Base-by-base conservation (phyloP, 1,140 invertebrate species). In the Ceratosolen fusciceps region DNA sequence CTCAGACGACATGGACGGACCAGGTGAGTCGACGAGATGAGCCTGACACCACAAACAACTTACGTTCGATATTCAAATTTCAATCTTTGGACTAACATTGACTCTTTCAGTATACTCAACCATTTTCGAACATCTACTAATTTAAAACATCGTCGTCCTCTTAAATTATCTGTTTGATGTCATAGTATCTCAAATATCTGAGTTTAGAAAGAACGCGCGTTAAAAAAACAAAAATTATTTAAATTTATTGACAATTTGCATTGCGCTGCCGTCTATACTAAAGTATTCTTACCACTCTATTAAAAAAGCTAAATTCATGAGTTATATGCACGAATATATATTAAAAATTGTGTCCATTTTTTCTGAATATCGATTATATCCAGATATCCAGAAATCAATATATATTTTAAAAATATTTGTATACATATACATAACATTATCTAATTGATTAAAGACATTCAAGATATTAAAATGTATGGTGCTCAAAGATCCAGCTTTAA, bases 11-110 rank as follows among this genome's bases (percentile, higher is more conserved):
- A 77, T 81, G 37, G 77, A 78, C 49, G 71, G 72, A 39, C 2
- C 77, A 75, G 82, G 79, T 85, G 81, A 79, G 79, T 80, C 54
- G 74, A 81, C 62, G 37, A 62, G 70, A 56, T 56, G 74, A 80
- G n/a, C 78, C 68, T 31, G 26, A 77, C 56, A 67, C 77, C 47
- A 58, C 47, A 24, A 75, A 12, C 34, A 24, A 24, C 34, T 43
- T 24, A 34, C 60, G 60, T 31, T 65, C 74, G 60, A 1, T 47
- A 74, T 8, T 34, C 0, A 12, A 47, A 47, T 70, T 12, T 70
- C 19, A 70, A 70, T 47, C 39, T 43, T 70, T 10, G 37, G 60
- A 43, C 62, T 19, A 60, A 24, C 29, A 4, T 60, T 29, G 29
- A 60, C 58, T 31, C 29, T 31, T 31, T 16, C 58, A 5, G 19